A percentile compares a stretch with the other conserved stretches of the same genome.
phyloP scores from a whole-genome alignment of 35 echinoderm and acorn worm species.

The Diadema setosum region DNA sequence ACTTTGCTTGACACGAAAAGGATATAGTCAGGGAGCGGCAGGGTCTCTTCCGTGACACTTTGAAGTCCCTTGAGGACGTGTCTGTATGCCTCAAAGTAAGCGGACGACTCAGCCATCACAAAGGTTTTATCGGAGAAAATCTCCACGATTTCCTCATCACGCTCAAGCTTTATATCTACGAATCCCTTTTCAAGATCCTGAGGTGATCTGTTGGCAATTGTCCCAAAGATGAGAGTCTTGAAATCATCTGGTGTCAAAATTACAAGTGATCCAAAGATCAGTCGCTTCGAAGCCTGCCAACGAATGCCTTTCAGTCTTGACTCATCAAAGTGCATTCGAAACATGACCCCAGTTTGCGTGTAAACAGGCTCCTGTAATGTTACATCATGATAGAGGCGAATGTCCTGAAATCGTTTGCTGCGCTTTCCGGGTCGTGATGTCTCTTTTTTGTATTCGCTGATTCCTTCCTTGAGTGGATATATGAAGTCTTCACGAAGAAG shows the following conservation, averaged over 20 bases:
- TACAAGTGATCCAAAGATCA: constrained; percentile 50
- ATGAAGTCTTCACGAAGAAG: constrained; percentile 54
- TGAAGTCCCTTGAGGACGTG: constrained; percentile 79
- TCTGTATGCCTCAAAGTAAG: constrained; percentile 95
- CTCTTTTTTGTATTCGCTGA: constrained; percentile 12
- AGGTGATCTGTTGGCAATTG: constrained; percentile 42
- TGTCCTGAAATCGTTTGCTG: not conserved
- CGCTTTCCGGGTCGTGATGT: not conserved
- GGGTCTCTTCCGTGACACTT: constrained; percentile 31
- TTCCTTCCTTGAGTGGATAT: constrained; percentile 37
- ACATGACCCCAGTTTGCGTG: constrained; percentile 49
- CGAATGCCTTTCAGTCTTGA: constrained; percentile 12
- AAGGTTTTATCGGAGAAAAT: not conserved
- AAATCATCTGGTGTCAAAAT: constrained; percentile 50
- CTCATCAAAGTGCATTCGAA: constrained; percentile 44
- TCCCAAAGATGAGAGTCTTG: constrained; percentile 31
- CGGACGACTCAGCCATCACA: constrained; percentile 87
- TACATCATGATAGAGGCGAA: constrained; percentile 20
- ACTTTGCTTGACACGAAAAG: constrained; percentile 21
- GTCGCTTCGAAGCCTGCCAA: constrained; percentile 49
- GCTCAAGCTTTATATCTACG: not conserved
- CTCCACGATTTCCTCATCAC: not conserved
- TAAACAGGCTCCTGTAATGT: constrained; percentile 46
- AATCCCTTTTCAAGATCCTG: constrained; percentile 41
- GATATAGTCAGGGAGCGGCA: constrained; percentile 80